Evolutionary conservation across 2,113 vertebrate genomes (phyloP).

Genomic region (Brachyistius frenatus): DNA sequence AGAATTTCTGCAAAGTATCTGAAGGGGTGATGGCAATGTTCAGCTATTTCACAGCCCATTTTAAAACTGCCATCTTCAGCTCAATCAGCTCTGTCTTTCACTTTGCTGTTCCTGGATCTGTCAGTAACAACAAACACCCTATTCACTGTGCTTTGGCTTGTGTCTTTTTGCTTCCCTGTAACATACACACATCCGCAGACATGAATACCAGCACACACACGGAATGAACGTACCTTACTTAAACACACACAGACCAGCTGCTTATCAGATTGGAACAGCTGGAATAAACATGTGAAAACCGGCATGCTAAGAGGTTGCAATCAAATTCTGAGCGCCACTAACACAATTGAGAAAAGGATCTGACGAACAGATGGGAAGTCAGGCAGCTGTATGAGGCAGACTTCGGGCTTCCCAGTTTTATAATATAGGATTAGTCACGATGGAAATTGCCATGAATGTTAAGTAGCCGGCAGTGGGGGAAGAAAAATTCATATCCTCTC

Average conservation of each 20-base stretch:
- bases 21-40: slow-evolving; percentile 51
- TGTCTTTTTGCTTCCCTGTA: slow-evolving; percentile 6
- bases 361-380: slow-evolving; percentile 71
- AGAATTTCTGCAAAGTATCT: slow-evolving; percentile 51
- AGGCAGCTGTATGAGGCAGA: slow-evolving; percentile 44
- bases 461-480: slow-evolving; percentile 38
- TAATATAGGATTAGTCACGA: slow-evolving; percentile 65
- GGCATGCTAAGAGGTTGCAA: slow-evolving; percentile 58
- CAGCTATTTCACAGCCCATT: slow-evolving; percentile 71
- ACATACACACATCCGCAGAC: slow-evolving; percentile 11
- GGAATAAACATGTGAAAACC: slow-evolving; percentile 56
- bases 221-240: slow-evolving; percentile 15
- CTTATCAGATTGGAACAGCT: slow-evolving; percentile 67
- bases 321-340: slow-evolving; percentile 65
- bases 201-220: neutral
- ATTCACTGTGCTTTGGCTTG: slow-evolving; percentile 1
- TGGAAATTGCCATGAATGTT: slow-evolving; percentile 63
- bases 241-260: slow-evolving; percentile 52
- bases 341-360: slow-evolving; percentile 41
- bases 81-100: slow-evolving; percentile 56
- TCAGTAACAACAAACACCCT: slow-evolving; percentile 42
- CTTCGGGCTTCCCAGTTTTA: slow-evolving; percentile 39
- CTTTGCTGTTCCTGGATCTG: slow-evolving; percentile 43
- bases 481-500: slow-evolving; percentile 26
- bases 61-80: slow-evolving; percentile 71